Base-by-base conservation (phyloP, 2,888 invertebrate species). In the Reticulitermes lucifugus region DNA sequence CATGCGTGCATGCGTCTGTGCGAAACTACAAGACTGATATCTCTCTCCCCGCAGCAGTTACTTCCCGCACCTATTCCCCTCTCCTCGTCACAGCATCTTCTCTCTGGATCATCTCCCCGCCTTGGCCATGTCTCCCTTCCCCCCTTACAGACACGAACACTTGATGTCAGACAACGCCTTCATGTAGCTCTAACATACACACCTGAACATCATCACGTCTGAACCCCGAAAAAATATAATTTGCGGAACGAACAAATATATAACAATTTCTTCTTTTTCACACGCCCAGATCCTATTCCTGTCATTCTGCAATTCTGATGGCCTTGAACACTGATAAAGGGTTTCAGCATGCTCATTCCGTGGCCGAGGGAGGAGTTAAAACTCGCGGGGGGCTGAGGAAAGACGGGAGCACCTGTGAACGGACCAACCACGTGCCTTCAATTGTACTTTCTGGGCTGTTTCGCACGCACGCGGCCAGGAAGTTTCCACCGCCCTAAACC, bases 381-480 rank as follows among this genome's bases (percentile, higher is more conserved):
- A 46, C 41, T 41, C 9, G 77, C n/a, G 35, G 41, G 41, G 21
- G 29, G 2, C 18, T 12, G 80, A 55, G 84, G 75, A 83, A 41
- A 75, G 73, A 84, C 82, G 51, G 25, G 73, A 35, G 83, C 85
- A 86, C 86, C 86, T 86, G 86, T 84, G 29, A 73, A 71, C 82
- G 83, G 86, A 86, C 85, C 85, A 84, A 86, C 83, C 85, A 84
- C 83, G 86, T 83, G 83, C 84, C 77, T 60, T 77, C 41, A 46
- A 46, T 77, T 77, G 77, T 77, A 22, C 73, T 29, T 55, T 55
- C 14, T 55, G 18, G 14, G 55, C 65, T 65, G 65, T n/a, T 65
- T 25, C n/a, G 77, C 77, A 41, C 21, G 18, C 73, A 46, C 22
- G 77, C 29, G 73, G 73, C 21, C 21, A 29, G 55, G 55, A 55